Evolutionary conservation across 2,113 vertebrate genomes (phyloP).

Genomic region (Fregata magnificens): DNA sequence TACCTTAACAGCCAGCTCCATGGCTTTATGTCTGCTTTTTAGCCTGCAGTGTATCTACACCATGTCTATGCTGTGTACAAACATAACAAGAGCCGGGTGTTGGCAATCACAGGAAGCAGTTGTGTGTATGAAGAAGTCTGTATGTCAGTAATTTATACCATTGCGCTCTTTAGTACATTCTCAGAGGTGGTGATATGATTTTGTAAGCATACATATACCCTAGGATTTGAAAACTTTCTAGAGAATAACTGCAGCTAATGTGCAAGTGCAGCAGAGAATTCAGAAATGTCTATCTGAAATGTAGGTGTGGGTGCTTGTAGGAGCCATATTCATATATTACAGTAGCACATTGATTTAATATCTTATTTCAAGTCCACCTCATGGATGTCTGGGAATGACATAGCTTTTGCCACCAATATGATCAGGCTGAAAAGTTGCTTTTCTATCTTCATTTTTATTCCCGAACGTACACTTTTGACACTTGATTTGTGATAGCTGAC

Average conservation of each 20-base stretch:
- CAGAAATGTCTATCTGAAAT: background rate
- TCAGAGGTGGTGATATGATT: background rate
- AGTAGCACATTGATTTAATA: constrained; percentile 28
- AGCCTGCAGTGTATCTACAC: background rate
- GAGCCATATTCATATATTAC: background rate
- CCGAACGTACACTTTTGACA: constrained; percentile 15
- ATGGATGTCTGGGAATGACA: background rate
- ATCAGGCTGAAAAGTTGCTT: constrained; percentile 31
- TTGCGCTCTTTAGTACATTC: background rate
- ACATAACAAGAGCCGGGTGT: background rate
- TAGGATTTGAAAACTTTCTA: background rate
- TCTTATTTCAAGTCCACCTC: background rate
- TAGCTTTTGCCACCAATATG: constrained; percentile 27
- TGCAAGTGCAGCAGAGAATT: background rate
- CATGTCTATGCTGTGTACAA: too few species aligned
- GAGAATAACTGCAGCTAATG: background rate
- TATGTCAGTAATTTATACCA: background rate
- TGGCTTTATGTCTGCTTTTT: background rate
- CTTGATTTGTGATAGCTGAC: constrained; percentile 60
- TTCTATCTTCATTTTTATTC: constrained; percentile 61
- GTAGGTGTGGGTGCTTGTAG: background rate
- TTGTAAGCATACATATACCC: background rate
- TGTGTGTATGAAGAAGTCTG: background rate
- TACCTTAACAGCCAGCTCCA: background rate
- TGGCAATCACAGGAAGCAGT: background rate